Evolutionary conservation across 2,797 vertebrate genomes (phyloP).

Genomic region (Crenuchus spilurus): DNA sequence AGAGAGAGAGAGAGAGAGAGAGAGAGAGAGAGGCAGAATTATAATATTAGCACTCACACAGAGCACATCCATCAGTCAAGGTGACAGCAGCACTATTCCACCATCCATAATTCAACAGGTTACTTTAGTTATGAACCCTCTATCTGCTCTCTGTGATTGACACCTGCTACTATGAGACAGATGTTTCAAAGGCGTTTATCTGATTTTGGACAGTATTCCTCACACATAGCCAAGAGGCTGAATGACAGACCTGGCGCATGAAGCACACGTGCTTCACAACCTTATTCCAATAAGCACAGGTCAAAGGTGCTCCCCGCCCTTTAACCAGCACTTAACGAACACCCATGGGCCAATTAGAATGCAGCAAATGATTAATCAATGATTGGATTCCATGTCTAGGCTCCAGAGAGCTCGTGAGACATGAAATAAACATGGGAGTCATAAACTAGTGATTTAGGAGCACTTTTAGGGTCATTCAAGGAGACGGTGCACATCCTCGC

Average conservation of each 20-base stretch:
- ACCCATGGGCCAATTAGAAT: constrained; percentile 39
- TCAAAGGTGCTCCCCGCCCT: constrained; percentile 27
- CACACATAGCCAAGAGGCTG: constrained; percentile 37
- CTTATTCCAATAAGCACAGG: constrained; percentile 6
- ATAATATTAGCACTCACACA: constrained; percentile 30
- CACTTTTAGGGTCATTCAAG: constrained; percentile 27
- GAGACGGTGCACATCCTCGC: too few species aligned
- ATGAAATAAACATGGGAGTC: constrained; percentile 43
- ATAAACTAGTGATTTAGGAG: constrained; percentile 27
- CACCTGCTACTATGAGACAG: constrained; percentile 55
- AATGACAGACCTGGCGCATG: constrained; percentile 40
- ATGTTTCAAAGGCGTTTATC: constrained; percentile 57
- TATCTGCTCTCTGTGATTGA: constrained; percentile 50
- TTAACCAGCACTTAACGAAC: constrained; percentile 10
- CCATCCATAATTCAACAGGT: constrained; percentile 58
- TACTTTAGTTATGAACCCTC: constrained; percentile 47
- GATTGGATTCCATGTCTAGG: constrained; percentile 29
- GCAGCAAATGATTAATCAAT: constrained; percentile 39
- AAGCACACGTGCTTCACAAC: constrained; percentile 8
- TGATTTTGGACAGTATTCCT: constrained; percentile 47
- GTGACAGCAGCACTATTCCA: constrained; percentile 28
- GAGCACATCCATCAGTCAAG: constrained; percentile 31
- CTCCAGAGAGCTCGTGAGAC: constrained; percentile 40
- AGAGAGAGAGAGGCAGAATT: constrained; percentile 55
- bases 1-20: constrained; percentile 48